Percentiles rank a stretch among this genome's conserved stretches.
These are phyloP conservation scores for Acronicta psi DNA, from an alignment of 2,888 invertebrate genomes.

Conservation along the genomic window DNA sequence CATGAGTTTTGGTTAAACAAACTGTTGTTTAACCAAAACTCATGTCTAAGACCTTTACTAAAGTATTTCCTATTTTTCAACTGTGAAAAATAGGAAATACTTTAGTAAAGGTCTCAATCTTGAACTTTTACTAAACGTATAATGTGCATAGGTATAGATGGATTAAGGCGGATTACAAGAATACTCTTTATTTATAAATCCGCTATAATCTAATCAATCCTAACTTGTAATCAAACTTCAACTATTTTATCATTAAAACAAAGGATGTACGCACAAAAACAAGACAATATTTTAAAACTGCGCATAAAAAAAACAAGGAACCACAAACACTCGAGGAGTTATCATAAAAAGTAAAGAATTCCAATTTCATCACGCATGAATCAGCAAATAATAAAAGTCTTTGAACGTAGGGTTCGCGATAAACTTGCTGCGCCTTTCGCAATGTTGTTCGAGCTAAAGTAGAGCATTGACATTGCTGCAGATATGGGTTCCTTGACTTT, in stretches of 20 bases:
- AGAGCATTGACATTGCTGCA: slow-evolving; percentile 65
- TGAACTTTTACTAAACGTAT: too few relatives aligned
- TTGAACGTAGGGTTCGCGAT: slow-evolving; percentile 59
- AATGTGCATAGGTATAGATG: too few relatives aligned
- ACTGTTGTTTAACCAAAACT: too few relatives aligned
- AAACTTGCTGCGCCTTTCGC: slow-evolving; percentile 65
- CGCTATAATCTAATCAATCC: slow-evolving; percentile 12
- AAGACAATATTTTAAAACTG: slow-evolving; percentile 25
- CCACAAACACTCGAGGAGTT: slow-evolving; percentile 30
- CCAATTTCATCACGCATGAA: slow-evolving; percentile 57
- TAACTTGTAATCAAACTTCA: not conserved
- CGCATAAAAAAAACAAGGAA: slow-evolving; percentile 47
- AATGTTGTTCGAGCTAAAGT: slow-evolving; percentile 64
- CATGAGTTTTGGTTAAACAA: too few relatives aligned
- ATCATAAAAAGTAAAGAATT: slow-evolving; percentile 50
- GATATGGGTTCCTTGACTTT: slow-evolving; percentile 73
- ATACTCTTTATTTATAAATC: slow-evolving; percentile 8
- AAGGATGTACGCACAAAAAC: not conserved
- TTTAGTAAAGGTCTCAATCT: too few relatives aligned
- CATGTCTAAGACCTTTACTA: too few relatives aligned
- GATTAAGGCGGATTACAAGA: too few relatives aligned
- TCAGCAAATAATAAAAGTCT: slow-evolving; percentile 64
- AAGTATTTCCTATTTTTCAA: too few relatives aligned
- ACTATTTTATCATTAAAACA: not conserved
- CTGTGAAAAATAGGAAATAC: too few relatives aligned